These are phyloP conservation scores for Desmodus rotundus DNA, from an alignment of 2,113 vertebrate genomes.

Conservation along the genomic window DNA sequence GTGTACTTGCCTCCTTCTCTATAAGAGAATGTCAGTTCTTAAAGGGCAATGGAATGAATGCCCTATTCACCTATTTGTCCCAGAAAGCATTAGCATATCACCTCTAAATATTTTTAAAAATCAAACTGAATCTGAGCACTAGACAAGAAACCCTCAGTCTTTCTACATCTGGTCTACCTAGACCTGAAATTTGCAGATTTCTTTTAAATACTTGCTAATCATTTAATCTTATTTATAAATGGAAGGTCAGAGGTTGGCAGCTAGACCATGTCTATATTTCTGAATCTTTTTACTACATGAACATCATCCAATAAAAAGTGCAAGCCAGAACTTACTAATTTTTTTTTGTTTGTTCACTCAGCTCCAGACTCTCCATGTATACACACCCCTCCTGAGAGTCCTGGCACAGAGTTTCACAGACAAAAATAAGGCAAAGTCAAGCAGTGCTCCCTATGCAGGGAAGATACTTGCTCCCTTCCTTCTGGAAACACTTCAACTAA, in stretches of 20 bases:
- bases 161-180: neutral
- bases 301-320: neutral
- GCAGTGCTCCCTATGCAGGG: neutral
- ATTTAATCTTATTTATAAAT: conserved; percentile 21
- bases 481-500: conserved; percentile 13
- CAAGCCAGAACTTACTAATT: neutral
- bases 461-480: neutral
- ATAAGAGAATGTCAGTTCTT: neutral
- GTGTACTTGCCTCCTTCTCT: neutral
- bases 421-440: conserved; percentile 41
- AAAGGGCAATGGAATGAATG: neutral
- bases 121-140: neutral
- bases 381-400: neutral
- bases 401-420: neutral
- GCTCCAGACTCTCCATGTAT: neutral
- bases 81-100: neutral
- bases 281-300: neutral
- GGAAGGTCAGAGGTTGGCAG: conserved; percentile 13
- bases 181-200: neutral
- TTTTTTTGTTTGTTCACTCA: neutral
- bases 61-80: neutral
- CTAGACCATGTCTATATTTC: neutral
- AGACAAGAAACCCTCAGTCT: neutral
- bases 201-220: neutral
- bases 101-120: neutral